A percentile compares a stretch with the other conserved stretches of the same genome.
Evolutionary conservation across 2,797 vertebrate genomes (phyloP).

Genomic region (Etheostoma perlongum): DNA sequence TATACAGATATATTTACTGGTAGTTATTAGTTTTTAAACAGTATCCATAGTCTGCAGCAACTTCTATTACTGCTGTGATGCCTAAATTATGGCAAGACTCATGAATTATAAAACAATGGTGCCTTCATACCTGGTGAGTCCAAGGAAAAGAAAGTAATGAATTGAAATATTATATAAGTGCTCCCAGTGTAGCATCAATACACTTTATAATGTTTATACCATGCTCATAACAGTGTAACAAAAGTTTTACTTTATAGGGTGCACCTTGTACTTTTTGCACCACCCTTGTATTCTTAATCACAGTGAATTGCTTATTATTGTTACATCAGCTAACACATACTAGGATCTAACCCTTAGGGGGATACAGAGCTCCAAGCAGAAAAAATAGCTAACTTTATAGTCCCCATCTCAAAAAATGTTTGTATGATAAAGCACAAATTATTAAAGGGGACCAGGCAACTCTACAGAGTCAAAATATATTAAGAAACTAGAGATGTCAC

Average conservation of each 20-base stretch:
- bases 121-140: slow-evolving; percentile 75
- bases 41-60: slow-evolving; percentile 56
- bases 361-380: slow-evolving; percentile 24
- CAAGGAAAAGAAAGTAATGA: slow-evolving; percentile 60
- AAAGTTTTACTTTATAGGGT: slow-evolving; percentile 68
- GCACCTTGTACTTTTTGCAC: slow-evolving; percentile 58
- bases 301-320: slow-evolving; percentile 45
- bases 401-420: slow-evolving; percentile 31
- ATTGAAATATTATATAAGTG: slow-evolving; percentile 61
- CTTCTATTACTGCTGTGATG: slow-evolving; percentile 52
- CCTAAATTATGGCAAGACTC: slow-evolving; percentile 62
- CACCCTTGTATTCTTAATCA: slow-evolving; percentile 37
- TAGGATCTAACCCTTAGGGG: slow-evolving; percentile 23
- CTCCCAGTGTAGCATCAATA: slow-evolving; percentile 75
- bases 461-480: slow-evolving; percentile 57
- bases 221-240: slow-evolving; percentile 76
- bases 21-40: slow-evolving; percentile 66
- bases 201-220: slow-evolving; percentile 50
- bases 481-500: slow-evolving; percentile 45
- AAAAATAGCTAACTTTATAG: slow-evolving; percentile 22
- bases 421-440: slow-evolving; percentile 75
- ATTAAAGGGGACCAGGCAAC: slow-evolving; percentile 55
- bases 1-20: slow-evolving; percentile 67
- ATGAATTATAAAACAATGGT: slow-evolving; percentile 68
- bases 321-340: slow-evolving; percentile 29